Conservation (phyloP, 2,888 invertebrate genomes). For the Dione juno region DNA sequence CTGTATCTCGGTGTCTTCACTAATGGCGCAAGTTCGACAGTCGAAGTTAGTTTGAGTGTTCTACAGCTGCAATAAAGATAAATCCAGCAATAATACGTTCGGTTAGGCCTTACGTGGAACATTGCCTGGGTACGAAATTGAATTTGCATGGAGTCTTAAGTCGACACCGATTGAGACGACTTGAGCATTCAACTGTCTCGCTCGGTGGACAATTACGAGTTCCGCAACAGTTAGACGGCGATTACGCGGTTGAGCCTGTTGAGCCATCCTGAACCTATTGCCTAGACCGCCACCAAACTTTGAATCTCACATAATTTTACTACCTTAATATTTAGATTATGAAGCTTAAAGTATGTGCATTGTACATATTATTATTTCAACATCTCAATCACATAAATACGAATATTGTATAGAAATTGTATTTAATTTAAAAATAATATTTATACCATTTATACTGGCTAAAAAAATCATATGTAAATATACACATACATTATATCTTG, state of each 20-base stretch:
- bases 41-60: slow-evolving; percentile 82
- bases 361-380: no score
- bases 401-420: no score
- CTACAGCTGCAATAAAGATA: slow-evolving; percentile 83
- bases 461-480: no score
- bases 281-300: slow-evolving; percentile 31
- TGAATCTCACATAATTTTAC: slow-evolving; percentile 44
- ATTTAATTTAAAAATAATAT: no score
- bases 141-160: slow-evolving; percentile 83
- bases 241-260: slow-evolving; percentile 64
- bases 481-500: no score
- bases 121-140: slow-evolving; percentile 81
- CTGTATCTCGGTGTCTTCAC: slow-evolving; percentile 82
- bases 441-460: no score
- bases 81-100: slow-evolving; percentile 83
- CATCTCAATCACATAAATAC: background rate
- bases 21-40: slow-evolving; percentile 83
- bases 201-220: slow-evolving; percentile 73
- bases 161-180: slow-evolving; percentile 74
- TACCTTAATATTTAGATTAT: slow-evolving; percentile 13
- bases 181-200: slow-evolving; percentile 62
- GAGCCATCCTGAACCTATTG: slow-evolving; percentile 50
- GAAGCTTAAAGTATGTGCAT: no score
- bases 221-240: slow-evolving; percentile 66
- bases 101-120: slow-evolving; percentile 81